These are phyloP conservation scores for Acanthurus tractus DNA, from an alignment of 2,797 vertebrate species.

Conservation along the genomic window DNA sequence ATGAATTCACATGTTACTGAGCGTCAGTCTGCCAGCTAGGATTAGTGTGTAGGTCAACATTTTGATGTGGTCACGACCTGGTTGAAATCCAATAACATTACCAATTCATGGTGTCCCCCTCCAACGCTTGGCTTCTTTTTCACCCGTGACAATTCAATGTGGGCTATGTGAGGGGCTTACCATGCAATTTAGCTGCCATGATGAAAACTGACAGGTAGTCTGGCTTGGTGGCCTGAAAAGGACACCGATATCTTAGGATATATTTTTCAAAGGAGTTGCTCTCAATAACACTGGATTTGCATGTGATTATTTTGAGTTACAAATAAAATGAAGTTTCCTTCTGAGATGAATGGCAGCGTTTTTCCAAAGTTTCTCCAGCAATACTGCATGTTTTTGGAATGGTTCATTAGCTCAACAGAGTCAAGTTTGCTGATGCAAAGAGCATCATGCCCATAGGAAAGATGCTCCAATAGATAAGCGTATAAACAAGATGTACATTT, in stretches of 20 bases:
- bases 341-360: constrained; percentile 10
- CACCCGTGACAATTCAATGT: constrained; percentile 73
- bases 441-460: constrained; percentile 59
- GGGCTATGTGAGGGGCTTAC: constrained; percentile 71
- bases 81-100: constrained; percentile 83
- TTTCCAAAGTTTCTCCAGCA: constrained; percentile 23
- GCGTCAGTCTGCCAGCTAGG: constrained; percentile 54
- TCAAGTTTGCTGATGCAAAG: constrained; percentile 53
- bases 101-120: constrained; percentile 76
- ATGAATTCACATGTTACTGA: constrained; percentile 68
- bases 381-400: constrained; percentile 31
- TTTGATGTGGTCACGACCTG: constrained; percentile 81
- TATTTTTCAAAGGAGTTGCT: constrained; percentile 22
- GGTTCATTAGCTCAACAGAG: constrained; percentile 53
- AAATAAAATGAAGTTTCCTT: constrained; percentile 4
- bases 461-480: constrained; percentile 48
- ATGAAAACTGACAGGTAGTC: constrained; percentile 77
- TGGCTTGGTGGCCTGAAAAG: constrained; percentile 42
- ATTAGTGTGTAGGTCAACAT: constrained; percentile 82
- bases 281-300: constrained; percentile 28
- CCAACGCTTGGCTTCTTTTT: constrained; percentile 69
- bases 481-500: constrained; percentile 77
- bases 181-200: constrained; percentile 67
- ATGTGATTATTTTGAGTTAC: constrained; percentile 18
- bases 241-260: constrained; percentile 30